Evolutionary conservation across 2,797 vertebrate genomes (phyloP), one percentile per base, ranked within the genome.

Genomic region (Rhadinocentrus ornatus): DNA sequence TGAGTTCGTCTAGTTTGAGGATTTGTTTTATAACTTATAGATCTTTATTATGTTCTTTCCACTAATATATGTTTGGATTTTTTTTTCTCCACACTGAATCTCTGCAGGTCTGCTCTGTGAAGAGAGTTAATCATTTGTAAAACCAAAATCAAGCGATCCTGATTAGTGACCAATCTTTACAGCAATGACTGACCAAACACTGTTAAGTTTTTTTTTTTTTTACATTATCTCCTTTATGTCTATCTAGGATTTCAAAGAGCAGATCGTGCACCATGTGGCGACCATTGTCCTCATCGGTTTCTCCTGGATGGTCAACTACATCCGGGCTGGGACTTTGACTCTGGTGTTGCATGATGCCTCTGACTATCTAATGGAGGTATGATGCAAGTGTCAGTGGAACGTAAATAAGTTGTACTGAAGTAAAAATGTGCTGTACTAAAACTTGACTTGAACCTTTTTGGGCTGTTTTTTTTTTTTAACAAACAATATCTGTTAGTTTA

Each of bases 231-330:
- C 4, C 4, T 0, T 22, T 66, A 12, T 54, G 0, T 72, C 4
- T 34, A 2, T 58, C 34, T 80, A 99, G 97, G 97, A 99, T 80
- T 99, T 99, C 89, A 97, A 96, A 73, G 97, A 98, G 62, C 97
- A 99, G 82, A 95, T 99, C 46, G 88, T 98, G 91, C 98, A 98
- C 89, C 97, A 99, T 0, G 91, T 97, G 0, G 96, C 97, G 83
- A 98, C 98, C 71, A 97, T 98, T 62, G 55, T 95, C 62, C 94
- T 99, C 78, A 96, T 99, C 80, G 93, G 95, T 75, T 98, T 99
- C 90, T 99, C 98, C 56, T 99, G 97, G 97, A 92, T 95, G 32
- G 96, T 97, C 78, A 98, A 98, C 86, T 99, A 98, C 76, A 93
- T 98, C 88, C 94, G 97, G 0, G 97, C 96, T 0, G 98, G 97